These are phyloP conservation scores for Halocynthia aurantium DNA, from an alignment of 23 tunicate genomes.

Conservation along the genomic window DNA sequence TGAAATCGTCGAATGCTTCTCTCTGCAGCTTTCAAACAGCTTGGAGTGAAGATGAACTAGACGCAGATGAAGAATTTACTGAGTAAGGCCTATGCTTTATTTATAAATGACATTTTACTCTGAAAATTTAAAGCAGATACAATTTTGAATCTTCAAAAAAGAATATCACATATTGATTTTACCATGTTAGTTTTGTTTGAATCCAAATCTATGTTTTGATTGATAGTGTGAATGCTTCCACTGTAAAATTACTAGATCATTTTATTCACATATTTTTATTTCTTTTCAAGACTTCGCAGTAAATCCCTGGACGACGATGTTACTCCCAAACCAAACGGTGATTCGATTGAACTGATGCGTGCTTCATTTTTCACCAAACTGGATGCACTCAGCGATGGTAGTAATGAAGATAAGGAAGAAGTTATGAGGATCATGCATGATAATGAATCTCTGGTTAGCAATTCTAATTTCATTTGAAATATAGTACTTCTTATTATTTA, in stretches of 20 bases:
- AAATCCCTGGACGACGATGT: too few relatives aligned
- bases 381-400: constrained; percentile 48
- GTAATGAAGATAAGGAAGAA: constrained; percentile 62
- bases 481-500: neutral
- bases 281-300: too few relatives aligned
- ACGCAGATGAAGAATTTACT: constrained; percentile 19
- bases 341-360: too few relatives aligned
- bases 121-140: too few relatives aligned
- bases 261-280: too few relatives aligned
- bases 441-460: constrained; percentile 51
- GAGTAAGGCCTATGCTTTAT: constrained; percentile 3
- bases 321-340: too few relatives aligned
- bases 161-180: too few relatives aligned
- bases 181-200: too few relatives aligned
- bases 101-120: neutral
- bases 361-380: constrained; percentile 39
- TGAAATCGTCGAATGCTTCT: constrained; percentile 2
- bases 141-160: too few relatives aligned
- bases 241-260: too few relatives aligned
- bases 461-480: neutral
- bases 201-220: too few relatives aligned
- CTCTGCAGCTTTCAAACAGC: constrained; percentile 50
- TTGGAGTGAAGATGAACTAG: constrained; percentile 48
- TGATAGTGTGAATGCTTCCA: too few relatives aligned
- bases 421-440: constrained; percentile 70